phyloP scores from a whole-genome alignment of 2,113 vertebrate genomes.

The Phrynocephalus versicolor region DNA sequence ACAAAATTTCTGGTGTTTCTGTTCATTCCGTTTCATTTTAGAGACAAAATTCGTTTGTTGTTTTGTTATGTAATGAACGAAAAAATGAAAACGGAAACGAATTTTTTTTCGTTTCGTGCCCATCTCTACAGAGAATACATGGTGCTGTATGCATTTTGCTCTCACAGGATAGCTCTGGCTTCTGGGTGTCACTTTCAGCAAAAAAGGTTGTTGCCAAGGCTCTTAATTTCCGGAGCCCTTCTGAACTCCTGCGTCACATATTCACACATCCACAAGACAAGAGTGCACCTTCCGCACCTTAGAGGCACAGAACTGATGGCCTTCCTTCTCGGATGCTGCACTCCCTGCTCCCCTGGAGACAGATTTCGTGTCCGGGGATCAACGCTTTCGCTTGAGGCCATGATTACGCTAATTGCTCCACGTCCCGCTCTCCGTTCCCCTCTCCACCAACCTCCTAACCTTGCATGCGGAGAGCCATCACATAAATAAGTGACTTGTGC shows the following conservation, averaged over 20 bases:
- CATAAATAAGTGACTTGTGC: not conserved
- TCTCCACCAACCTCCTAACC: not conserved
- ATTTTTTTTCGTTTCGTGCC: no score
- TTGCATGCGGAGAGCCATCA: not conserved
- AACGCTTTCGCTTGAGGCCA: not conserved
- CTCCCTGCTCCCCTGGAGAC: not conserved
- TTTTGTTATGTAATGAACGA: no score
- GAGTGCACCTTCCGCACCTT: not conserved
- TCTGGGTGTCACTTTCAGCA: not conserved
- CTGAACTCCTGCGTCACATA: not conserved
- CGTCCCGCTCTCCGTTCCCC: not conserved
- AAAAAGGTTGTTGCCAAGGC: not conserved
- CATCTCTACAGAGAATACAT: no score
- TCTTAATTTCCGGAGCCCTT: not conserved
- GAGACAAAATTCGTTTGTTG: no score
- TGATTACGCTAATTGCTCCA: not conserved
- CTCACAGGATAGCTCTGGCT: not conserved
- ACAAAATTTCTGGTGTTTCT: no score
- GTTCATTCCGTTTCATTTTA: no score
- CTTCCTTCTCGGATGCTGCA: not conserved
- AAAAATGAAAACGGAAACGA: no score
- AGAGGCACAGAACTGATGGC: no score
- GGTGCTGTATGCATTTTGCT: not conserved
- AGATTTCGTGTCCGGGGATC: not conserved
- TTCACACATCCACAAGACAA: not conserved